Percentiles rank a stretch among this genome's conserved stretches.
Conservation (phyloP, 2,888 invertebrate species). For the Apodemia zela region DNA sequence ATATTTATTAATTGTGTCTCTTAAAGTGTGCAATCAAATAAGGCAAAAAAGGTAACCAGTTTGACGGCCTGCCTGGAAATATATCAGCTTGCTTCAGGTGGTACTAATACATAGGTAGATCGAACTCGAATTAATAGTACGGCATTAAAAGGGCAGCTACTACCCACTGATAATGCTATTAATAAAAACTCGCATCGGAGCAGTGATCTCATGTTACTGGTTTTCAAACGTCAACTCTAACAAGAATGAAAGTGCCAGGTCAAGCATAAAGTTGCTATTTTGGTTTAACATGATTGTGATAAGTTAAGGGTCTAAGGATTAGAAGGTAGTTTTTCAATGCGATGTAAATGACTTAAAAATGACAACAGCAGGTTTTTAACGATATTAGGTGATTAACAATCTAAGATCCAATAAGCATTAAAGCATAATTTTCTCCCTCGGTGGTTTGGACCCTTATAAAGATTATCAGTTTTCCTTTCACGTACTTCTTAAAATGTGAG, state of each 20-base stretch:
- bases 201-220: not conserved
- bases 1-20: not conserved
- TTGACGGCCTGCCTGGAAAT: slow-evolving; percentile 1
- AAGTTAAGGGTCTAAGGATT: too few species aligned
- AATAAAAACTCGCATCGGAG: not conserved
- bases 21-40: not conserved
- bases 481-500: too few species aligned
- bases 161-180: not conserved
- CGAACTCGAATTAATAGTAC: not conserved
- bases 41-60: slow-evolving; percentile 2
- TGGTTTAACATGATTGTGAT: too few species aligned
- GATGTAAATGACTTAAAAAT: too few species aligned
- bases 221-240: not conserved
- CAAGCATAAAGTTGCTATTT: not conserved
- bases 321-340: too few species aligned
- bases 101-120: slow-evolving; percentile 1
- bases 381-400: too few species aligned
- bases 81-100: slow-evolving; percentile 12
- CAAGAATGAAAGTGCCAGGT: not conserved
- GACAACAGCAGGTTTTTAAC: too few species aligned
- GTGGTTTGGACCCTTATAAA: too few species aligned
- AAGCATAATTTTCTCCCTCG: too few species aligned
- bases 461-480: too few species aligned
- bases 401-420: too few species aligned
- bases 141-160: not conserved